Evolutionary conservation across 1,140 invertebrate species (phyloP).

Genomic region (Prorops nasuta): DNA sequence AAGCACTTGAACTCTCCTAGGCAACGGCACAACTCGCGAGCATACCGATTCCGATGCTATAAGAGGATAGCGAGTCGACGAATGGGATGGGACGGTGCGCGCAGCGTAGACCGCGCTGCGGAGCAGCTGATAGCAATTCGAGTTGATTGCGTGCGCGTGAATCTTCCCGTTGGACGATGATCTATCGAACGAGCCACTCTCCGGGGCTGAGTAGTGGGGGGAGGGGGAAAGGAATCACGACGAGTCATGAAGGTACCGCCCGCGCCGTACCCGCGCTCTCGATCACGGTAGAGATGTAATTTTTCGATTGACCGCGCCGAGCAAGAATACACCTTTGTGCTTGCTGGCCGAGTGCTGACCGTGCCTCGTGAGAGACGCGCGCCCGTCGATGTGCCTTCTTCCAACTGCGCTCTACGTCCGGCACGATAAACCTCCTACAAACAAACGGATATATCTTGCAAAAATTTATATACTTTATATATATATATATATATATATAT

Average conservation of each 20-base stretch:
- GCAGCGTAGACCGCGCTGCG: neutral
- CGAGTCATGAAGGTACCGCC: slow-evolving; percentile 34
- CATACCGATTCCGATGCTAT: slow-evolving; percentile 34
- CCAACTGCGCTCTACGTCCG: no score
- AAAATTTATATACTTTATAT: no score
- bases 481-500: no score
- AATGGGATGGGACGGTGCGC: no score
- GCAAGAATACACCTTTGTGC: slow-evolving; percentile 31
- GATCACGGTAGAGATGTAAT: slow-evolving; percentile 18
- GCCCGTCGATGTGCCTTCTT: no score
- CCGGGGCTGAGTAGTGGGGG: no score
- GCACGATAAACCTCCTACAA: no score
- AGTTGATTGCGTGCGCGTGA: slow-evolving; percentile 44
- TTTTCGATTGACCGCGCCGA: slow-evolving; percentile 22
- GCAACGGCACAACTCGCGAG: slow-evolving; percentile 32
- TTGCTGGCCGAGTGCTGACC: no score
- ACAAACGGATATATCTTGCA: no score
- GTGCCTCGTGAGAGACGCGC: no score
- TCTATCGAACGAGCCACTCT: slow-evolving; percentile 35
- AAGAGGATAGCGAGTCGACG: neutral
- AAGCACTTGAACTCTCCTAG: slow-evolving; percentile 8
- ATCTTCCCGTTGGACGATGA: slow-evolving; percentile 38
- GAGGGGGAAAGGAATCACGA: no score
- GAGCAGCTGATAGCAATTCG: slow-evolving; percentile 17
- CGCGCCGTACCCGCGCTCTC: slow-evolving; percentile 21